phyloP scores from a whole-genome alignment of 1,140 invertebrate genomes.

The Helicoverpa armigera region DNA sequence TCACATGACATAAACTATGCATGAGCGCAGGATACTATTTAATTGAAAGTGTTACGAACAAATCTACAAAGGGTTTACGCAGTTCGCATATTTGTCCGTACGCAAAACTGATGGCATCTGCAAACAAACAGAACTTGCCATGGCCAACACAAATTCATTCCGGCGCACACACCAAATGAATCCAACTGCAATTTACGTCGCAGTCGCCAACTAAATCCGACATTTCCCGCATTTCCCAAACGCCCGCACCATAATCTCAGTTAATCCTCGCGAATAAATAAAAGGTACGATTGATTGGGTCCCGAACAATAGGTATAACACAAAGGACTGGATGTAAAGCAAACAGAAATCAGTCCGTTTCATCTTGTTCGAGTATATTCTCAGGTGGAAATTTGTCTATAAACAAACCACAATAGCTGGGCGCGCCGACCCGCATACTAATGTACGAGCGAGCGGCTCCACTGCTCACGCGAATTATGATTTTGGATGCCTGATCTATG shows the following conservation, averaged over 20 bases:
- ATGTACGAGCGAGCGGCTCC: slow-evolving; percentile 40
- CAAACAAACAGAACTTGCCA: slow-evolving; percentile 25
- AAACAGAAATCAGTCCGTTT: slow-evolving; percentile 59
- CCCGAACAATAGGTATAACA: slow-evolving; percentile 38
- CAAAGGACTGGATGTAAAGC: slow-evolving; percentile 49
- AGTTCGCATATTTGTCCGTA: background rate
- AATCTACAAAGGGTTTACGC: background rate
- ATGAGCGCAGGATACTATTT: too few relatives aligned
- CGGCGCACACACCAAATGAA: slow-evolving; percentile 11
- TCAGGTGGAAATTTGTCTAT: slow-evolving; percentile 60
- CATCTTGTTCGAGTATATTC: slow-evolving; percentile 56
- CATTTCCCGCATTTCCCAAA: slow-evolving; percentile 3
- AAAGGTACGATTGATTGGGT: slow-evolving; percentile 48
- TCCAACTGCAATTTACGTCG: slow-evolving; percentile 26
- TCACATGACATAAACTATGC: too few relatives aligned
- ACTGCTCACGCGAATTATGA: slow-evolving; percentile 35
- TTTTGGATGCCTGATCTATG: slow-evolving; percentile 27
- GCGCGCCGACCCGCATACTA: slow-evolving; percentile 55
- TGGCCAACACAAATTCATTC: slow-evolving; percentile 39
- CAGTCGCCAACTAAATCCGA: background rate
- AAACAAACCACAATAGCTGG: slow-evolving; percentile 61
- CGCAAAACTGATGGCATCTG: slow-evolving; percentile 7
- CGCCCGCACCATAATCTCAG: slow-evolving; percentile 35
- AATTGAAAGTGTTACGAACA: background rate
- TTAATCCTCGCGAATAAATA: slow-evolving; percentile 48